Percentiles rank a stretch among this genome's conserved stretches.
Conservation (phyloP, 2,113 vertebrate species). For the Brachyistius frenatus region DNA sequence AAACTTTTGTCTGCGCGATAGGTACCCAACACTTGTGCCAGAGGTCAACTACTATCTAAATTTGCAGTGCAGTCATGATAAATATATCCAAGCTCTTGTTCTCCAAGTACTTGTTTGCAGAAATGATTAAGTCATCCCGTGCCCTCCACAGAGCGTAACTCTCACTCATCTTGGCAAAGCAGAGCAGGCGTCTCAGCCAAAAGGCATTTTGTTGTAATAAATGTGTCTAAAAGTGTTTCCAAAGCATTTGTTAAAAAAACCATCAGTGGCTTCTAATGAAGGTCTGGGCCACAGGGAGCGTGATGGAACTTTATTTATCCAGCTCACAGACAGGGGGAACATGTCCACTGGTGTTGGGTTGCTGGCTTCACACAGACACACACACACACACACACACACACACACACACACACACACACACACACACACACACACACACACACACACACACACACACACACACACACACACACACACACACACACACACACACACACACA, state of each 20-base stretch:
- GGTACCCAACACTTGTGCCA: background rate
- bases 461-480: no score
- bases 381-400: background rate
- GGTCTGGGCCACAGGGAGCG: slow-evolving; percentile 34
- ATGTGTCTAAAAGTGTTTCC: slow-evolving; percentile 61
- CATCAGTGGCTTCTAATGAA: slow-evolving; percentile 40
- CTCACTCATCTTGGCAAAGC: slow-evolving; percentile 21
- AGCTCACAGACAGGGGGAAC: slow-evolving; percentile 23
- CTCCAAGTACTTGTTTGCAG: slow-evolving; percentile 15
- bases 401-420: no score
- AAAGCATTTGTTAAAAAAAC: slow-evolving; percentile 58
- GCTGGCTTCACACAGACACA: slow-evolving; percentile 14
- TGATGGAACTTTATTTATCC: slow-evolving; percentile 38
- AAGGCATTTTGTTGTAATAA: slow-evolving; percentile 52
- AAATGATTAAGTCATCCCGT: slow-evolving; percentile 39
- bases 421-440: no score
- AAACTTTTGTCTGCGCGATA: slow-evolving; percentile 25
- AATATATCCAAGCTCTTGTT: slow-evolving; percentile 17
- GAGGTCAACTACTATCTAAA: slow-evolving; percentile 15
- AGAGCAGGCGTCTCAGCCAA: slow-evolving; percentile 23
- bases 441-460: no score
- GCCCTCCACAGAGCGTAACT: slow-evolving; percentile 37
- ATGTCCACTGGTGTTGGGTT: slow-evolving; percentile 36
- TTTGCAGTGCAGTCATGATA: slow-evolving; percentile 15
- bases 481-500: no score